Base-by-base conservation (phyloP, 2,888 invertebrate species). In the Dicranocentrus wangi region DNA sequence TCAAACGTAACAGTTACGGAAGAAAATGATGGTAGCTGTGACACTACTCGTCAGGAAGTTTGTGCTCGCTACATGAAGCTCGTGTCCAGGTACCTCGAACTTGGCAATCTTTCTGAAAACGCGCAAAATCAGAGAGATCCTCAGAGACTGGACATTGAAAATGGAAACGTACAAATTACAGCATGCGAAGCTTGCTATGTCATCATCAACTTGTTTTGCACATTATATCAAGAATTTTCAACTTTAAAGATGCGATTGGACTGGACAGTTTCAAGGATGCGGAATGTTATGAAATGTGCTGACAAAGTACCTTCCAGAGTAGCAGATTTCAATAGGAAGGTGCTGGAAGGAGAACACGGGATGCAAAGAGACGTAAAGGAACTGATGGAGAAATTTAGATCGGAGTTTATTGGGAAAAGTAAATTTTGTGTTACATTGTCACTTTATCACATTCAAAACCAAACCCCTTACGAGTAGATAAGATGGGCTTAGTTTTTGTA, bases 281-380 rank as follows among this genome's bases (percentile, higher is more conserved):
- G 42, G 8, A 42, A 27, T 8, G 21, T 70, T 8, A 70, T 70
- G 60, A 70, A 39, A 43, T 27, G n/a, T 15, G 70, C 70, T 8
- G 70, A 70, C 3, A 58, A 25, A 17, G 60, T 60, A 7, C 58
- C 39, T 21, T 58, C 58, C 1, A 25, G 70, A 27, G 3, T 43
- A 2, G 25, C 0, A 23, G 60, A 39, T 1, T 70, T 70, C 19
- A 15, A 55, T 13, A 3, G 1, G 2, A 60, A 42, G 2, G 60
- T 70, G 13, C 17, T 70, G n/a, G 60, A 70, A 60, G 70, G 42
- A 7, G 10, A 8, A 5, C 17, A 43, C n/a, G 60, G 25, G 1
- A 60, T 70, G 58, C 13, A 21, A 7, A 8, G 21, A n/a, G 58
- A 43, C 0, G 70, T 43, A 42, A 23, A 25, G 43, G 17, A 10